A percentile compares a stretch with the other conserved stretches of the same genome.
Conservation (phyloP, 2,113 vertebrate genomes). For the Tragelaphus scriptus region DNA sequence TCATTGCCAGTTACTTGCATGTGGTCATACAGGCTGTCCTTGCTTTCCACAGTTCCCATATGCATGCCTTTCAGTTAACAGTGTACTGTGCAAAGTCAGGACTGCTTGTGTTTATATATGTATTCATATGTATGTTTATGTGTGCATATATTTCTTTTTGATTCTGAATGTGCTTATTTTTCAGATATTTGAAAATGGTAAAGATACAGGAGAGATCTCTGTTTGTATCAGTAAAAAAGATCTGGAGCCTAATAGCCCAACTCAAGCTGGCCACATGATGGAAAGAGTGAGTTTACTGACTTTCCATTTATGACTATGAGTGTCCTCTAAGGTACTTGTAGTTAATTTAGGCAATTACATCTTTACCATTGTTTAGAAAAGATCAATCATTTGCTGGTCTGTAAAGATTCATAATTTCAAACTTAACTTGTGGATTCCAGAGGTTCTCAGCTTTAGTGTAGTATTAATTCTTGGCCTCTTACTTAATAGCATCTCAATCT, state of each 20-base stretch:
- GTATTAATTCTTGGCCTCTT: neutral
- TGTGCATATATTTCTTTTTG: neutral
- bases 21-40: neutral
- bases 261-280: neutral
- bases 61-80: neutral
- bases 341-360: neutral
- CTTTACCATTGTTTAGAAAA: neutral
- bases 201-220: conserved; percentile 33
- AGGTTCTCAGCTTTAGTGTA: neutral
- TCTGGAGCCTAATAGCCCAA: conserved; percentile 10
- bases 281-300: conserved; percentile 53
- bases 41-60: neutral
- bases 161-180: conserved; percentile 44
- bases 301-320: neutral
- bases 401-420: neutral
- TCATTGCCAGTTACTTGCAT: neutral
- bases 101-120: neutral
- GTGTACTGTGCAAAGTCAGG: neutral
- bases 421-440: neutral
- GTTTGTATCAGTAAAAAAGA: conserved; percentile 59
- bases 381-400: neutral
- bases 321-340: neutral
- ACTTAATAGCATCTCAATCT: neutral
- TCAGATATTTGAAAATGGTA: conserved; percentile 66
- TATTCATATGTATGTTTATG: neutral